phyloP scores from a whole-genome alignment of 2,113 vertebrate species.

The Anoura caudifer region DNA sequence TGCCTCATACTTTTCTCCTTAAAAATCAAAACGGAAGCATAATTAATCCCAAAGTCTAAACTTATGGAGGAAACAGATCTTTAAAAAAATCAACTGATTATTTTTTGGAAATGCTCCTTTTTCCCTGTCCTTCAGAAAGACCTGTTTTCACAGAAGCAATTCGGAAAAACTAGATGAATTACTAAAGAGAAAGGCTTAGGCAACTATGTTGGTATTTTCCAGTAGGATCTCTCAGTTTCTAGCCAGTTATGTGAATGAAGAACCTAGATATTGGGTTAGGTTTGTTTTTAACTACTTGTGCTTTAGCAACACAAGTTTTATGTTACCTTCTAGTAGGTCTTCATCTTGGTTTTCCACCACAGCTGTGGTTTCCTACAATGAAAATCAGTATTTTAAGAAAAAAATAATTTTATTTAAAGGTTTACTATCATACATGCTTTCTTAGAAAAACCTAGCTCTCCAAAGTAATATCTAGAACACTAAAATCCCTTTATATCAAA shows the following conservation, averaged over 20 bases:
- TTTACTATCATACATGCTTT: background rate
- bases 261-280: background rate
- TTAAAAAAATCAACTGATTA: background rate
- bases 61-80: background rate
- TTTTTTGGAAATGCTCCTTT: background rate
- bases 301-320: background rate
- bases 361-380: slow-evolving; percentile 32
- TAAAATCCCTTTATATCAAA: background rate
- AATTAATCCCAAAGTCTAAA: background rate
- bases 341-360: slow-evolving; percentile 15
- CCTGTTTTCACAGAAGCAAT: background rate
- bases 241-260: background rate
- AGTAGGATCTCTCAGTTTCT: background rate
- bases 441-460: background rate
- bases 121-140: background rate
- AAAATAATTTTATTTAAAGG: background rate
- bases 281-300: background rate
- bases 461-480: background rate
- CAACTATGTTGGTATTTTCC: background rate
- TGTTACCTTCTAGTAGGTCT: slow-evolving; percentile 48
- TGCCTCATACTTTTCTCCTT: background rate
- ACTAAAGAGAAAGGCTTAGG: background rate
- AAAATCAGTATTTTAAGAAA: background rate
- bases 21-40: background rate
- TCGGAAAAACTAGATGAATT: background rate